Percentiles rank a stretch among this genome's conserved stretches.
Evolutionary conservation across 2,797 vertebrate species (phyloP).

Genomic region (Linurgus olivaceus): DNA sequence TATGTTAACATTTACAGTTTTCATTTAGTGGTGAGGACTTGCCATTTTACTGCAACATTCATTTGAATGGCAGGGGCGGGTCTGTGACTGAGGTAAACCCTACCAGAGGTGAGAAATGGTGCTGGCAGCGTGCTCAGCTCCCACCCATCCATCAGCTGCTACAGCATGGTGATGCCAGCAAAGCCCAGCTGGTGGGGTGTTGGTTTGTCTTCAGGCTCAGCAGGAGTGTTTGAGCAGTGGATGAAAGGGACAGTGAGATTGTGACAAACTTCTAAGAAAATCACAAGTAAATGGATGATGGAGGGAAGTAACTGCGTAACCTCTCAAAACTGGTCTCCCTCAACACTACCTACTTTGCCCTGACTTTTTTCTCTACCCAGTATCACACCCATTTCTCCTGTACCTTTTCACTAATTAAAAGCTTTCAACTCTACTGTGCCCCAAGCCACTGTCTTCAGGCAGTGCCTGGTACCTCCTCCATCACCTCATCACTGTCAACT

Average conservation of each 20-base stretch:
- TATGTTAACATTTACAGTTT: not conserved
- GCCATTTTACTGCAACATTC: not conserved
- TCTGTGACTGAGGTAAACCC: not conserved
- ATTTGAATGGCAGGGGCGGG: not conserved
- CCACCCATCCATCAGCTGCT: not conserved
- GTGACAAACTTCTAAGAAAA: not conserved
- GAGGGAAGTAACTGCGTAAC: not conserved
- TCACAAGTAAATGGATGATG: not conserved
- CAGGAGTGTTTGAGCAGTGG: not conserved
- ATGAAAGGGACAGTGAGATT: not conserved
- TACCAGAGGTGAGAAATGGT: not conserved
- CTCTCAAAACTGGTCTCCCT: not conserved
- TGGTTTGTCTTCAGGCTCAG: not conserved
- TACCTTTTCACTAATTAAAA: not conserved
- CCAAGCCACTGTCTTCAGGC: not conserved
- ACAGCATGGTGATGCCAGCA: not conserved
- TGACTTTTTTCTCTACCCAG: not conserved
- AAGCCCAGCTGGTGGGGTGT: rapidly evolving
- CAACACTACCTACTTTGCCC: not conserved
- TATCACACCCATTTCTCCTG: not conserved
- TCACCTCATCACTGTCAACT: not conserved
- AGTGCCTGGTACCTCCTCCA: not conserved
- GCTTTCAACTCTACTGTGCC: not conserved
- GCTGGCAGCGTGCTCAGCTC: not conserved
- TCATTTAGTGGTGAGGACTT: not conserved